Percentiles rank a stretch among this genome's conserved stretches.
phyloP scores from a whole-genome alignment of 2,113 vertebrate species.

The Rhinichthys klamathensis region DNA sequence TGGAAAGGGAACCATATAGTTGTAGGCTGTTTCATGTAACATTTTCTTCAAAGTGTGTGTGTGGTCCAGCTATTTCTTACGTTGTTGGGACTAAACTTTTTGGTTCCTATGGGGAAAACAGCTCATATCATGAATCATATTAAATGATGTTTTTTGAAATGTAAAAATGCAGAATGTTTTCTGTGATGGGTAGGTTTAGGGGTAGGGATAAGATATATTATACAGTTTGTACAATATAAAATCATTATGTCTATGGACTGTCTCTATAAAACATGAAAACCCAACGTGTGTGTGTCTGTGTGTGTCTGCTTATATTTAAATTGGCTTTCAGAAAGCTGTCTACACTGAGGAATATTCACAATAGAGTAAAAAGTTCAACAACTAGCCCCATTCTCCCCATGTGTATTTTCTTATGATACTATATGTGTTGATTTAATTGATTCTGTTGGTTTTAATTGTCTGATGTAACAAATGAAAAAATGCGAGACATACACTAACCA shows the following conservation, averaged over 20 bases:
- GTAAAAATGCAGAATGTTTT: too few species aligned
- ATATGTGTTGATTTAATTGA: not conserved
- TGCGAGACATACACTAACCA: slow-evolving; percentile 35
- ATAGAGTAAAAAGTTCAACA: not conserved
- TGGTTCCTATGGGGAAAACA: too few species aligned
- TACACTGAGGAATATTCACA: not conserved
- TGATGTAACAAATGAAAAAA: not conserved
- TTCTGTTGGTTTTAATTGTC: not conserved
- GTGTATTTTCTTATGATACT: not conserved
- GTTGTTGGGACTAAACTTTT: too few species aligned
- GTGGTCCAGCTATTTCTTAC: too few species aligned
- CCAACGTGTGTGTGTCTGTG: not conserved
- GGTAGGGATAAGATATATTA: too few species aligned
- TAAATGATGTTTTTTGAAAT: too few species aligned
- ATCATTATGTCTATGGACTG: too few species aligned
- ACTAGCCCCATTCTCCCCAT: not conserved
- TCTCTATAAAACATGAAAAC: too few species aligned
- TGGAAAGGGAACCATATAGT: not conserved
- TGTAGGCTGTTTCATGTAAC: not conserved
- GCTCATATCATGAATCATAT: too few species aligned
- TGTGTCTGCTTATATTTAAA: not conserved
- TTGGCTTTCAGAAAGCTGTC: too few species aligned
- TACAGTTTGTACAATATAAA: too few species aligned
- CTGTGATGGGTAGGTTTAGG: too few species aligned
- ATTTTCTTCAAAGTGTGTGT: not conserved